Evolutionary conservation across 1,140 invertebrate species (phyloP).

Genomic region (Brachionus sp.): DNA sequence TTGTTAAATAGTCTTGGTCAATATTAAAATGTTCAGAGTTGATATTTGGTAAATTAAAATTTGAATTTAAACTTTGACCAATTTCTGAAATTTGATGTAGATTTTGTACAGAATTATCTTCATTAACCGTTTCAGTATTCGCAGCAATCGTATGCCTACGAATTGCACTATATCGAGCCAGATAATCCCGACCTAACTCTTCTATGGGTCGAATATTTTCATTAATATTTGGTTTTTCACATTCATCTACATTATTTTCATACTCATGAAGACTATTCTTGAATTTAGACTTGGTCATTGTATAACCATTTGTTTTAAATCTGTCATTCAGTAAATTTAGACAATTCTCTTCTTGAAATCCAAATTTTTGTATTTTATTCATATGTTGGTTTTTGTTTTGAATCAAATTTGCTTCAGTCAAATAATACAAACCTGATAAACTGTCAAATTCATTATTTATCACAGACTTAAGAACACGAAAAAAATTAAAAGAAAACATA

Average conservation of each 20-base stretch:
- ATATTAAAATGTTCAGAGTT: background rate
- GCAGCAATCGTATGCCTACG: constrained; percentile 31
- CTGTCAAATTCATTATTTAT: constrained; percentile 27
- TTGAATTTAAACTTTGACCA: constrained; percentile 2
- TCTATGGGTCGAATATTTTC: background rate
- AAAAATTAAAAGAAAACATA: background rate
- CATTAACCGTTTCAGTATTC: background rate
- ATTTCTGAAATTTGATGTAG: background rate
- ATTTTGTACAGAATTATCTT: background rate
- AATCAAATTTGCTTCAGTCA: background rate
- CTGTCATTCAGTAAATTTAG: background rate
- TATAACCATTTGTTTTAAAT: background rate
- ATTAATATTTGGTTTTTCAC: background rate
- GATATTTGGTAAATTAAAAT: background rate
- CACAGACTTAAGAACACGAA: background rate
- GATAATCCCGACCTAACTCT: constrained; percentile 42
- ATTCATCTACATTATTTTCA: background rate
- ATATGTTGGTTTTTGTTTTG: background rate
- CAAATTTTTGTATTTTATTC: background rate
- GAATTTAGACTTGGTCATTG: background rate
- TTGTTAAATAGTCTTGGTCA: background rate
- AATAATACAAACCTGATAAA: background rate
- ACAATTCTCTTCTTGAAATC: background rate
- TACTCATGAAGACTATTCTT: background rate
- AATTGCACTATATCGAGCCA: background rate